phyloP scores from a whole-genome alignment of 2,113 vertebrate species.

The Callocephalon fimbriatum region DNA sequence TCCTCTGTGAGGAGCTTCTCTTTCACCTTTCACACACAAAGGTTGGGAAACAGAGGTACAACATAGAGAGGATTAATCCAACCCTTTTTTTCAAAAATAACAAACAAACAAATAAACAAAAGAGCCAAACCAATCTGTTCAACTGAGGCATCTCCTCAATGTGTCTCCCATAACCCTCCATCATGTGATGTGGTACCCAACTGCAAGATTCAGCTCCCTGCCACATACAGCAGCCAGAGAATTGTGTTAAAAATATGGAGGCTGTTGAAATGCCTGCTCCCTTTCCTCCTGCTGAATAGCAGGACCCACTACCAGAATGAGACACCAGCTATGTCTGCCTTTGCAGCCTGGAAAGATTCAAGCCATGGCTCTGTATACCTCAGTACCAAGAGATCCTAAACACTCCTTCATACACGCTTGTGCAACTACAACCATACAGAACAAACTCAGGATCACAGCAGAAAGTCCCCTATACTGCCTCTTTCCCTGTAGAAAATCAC shows the following conservation, averaged over 20 bases:
- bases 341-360: neutral
- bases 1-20: neutral
- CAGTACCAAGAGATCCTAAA: neutral
- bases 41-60: neutral
- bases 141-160: neutral
- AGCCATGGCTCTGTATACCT: neutral
- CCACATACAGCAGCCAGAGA: neutral
- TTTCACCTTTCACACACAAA: neutral
- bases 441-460: neutral
- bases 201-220: neutral
- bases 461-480: neutral
- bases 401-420: neutral
- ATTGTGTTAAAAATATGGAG: accelerated
- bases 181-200: accelerated
- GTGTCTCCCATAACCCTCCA: neutral
- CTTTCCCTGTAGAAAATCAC: neutral
- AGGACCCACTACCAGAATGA: accelerated
- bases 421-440: neutral
- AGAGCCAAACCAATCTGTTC: neutral
- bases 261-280: accelerated
- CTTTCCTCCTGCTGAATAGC: neutral
- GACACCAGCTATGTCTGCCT: neutral
- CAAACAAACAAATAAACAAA: neutral
- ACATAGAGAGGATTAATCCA: neutral
- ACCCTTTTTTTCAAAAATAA: neutral